Conservation (phyloP, 2,113 vertebrate species). For the Pristiophorus japonicus region DNA sequence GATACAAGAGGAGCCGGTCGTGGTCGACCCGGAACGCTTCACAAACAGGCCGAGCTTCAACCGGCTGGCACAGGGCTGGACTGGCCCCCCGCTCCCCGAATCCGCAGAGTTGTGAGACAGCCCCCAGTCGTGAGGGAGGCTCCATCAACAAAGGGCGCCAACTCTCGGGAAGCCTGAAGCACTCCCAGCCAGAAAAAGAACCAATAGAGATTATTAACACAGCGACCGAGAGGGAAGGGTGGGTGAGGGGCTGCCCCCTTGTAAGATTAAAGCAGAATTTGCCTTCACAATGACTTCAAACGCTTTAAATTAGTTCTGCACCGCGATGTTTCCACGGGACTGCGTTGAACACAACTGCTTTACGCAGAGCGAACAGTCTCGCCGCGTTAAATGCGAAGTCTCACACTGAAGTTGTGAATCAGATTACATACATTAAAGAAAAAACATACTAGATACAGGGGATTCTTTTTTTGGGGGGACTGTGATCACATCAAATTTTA, state of each 20-base stretch:
- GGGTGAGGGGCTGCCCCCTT: neutral
- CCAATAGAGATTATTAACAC: neutral
- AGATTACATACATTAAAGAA: neutral
- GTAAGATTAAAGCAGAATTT: neutral
- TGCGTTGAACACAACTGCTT: neutral
- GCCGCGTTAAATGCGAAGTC: neutral
- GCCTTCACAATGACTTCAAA: neutral
- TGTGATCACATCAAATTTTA: neutral
- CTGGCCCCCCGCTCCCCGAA: conserved; percentile 62
- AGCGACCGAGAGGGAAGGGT: fast-evolving
- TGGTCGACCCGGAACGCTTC: conserved; percentile 56
- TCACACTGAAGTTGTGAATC: neutral
- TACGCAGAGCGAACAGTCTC: neutral
- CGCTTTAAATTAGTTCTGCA: neutral
- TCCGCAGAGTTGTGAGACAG: conserved; percentile 74
- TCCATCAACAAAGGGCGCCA: neutral
- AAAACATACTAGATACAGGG: neutral
- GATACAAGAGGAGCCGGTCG: conserved; percentile 49
- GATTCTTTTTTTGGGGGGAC: neutral
- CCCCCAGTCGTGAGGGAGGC: too few species aligned
- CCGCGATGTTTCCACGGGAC: neutral
- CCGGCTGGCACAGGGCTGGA: conserved; percentile 76
- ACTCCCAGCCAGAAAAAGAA: neutral
- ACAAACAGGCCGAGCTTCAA: conserved; percentile 77
- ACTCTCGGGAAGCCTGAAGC: neutral